phyloP scores from a whole-genome alignment of 1,140 invertebrate species.

The Eupeodes corollae region DNA sequence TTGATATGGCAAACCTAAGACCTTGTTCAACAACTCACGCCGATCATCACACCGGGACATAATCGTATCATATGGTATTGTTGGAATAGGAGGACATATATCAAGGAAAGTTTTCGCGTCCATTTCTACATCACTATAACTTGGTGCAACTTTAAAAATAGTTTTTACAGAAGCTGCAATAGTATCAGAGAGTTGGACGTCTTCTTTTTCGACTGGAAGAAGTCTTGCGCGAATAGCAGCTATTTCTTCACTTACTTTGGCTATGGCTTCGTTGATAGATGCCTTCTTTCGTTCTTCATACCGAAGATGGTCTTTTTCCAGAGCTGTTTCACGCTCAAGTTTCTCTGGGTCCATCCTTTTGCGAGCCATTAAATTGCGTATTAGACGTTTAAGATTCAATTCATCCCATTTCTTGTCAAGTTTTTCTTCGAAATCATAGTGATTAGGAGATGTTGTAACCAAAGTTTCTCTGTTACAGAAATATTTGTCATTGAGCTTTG shows the following conservation, averaged over 20 bases:
- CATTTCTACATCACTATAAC: constrained; percentile 13
- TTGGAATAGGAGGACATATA: constrained; percentile 17
- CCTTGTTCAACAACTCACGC: constrained; percentile 24
- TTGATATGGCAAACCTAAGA: constrained; percentile 13
- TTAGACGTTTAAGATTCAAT: constrained; percentile 27
- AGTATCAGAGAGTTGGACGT: constrained; percentile 25
- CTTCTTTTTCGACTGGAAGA: constrained; percentile 20
- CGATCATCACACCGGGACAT: constrained; percentile 22
- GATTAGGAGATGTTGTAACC: no score
- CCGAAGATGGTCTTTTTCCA: constrained; percentile 25
- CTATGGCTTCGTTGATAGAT: constrained; percentile 17
- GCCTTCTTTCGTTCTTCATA: constrained; percentile 30
- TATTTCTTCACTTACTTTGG: constrained; percentile 22
- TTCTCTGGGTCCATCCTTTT: constrained; percentile 34
- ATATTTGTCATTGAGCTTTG: no score
- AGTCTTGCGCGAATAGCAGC: constrained; percentile 22
- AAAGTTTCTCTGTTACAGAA: background rate
- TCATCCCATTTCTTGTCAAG: constrained; percentile 28
- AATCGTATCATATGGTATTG: constrained; percentile 25
- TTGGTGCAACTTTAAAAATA: constrained; percentile 12
- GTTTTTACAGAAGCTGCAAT: constrained; percentile 18
- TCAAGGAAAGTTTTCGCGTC: constrained; percentile 14
- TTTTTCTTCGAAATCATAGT: no score
- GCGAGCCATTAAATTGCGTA: constrained; percentile 30
- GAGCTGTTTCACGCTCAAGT: constrained; percentile 24